Evolutionary conservation across 2,113 vertebrate genomes (phyloP).

Genomic region (Tichodroma muraria): DNA sequence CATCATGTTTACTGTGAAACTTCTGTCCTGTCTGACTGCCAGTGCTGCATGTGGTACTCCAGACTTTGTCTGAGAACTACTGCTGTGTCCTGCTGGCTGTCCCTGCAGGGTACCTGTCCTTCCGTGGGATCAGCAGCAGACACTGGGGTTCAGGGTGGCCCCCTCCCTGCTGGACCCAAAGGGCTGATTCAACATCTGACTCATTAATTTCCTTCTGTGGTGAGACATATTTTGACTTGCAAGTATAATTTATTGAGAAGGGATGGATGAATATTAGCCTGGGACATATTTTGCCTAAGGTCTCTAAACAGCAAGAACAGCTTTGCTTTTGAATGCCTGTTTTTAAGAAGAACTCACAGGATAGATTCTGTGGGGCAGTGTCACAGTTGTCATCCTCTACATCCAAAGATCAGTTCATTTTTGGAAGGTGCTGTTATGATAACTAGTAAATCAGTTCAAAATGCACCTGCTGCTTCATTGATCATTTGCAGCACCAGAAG

Average conservation of each 20-base stretch:
- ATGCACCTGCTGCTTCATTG: neutral
- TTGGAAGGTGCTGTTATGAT: neutral
- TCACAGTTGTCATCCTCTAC: neutral
- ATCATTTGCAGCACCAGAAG: neutral
- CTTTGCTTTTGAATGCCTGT: neutral
- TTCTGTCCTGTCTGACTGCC: neutral
- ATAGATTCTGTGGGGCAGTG: neutral
- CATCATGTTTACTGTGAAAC: neutral
- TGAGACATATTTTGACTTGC: neutral
- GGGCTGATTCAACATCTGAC: neutral
- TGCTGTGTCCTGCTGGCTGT: neutral
- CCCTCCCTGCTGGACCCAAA: neutral
- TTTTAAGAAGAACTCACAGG: neutral
- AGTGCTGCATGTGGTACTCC: neutral
- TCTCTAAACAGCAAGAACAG: neutral
- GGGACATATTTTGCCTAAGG: neutral
- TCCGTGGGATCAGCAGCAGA: neutral
- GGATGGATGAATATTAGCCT: neutral
- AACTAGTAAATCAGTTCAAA: neutral
- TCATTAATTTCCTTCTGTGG: neutral
- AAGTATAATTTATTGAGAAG: neutral
- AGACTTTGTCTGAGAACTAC: neutral
- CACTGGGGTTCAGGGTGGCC: neutral
- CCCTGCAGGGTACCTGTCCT: neutral
- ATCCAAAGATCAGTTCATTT: neutral